phyloP scores from a whole-genome alignment of 2,797 vertebrate genomes.

The Siniperca obscura region DNA sequence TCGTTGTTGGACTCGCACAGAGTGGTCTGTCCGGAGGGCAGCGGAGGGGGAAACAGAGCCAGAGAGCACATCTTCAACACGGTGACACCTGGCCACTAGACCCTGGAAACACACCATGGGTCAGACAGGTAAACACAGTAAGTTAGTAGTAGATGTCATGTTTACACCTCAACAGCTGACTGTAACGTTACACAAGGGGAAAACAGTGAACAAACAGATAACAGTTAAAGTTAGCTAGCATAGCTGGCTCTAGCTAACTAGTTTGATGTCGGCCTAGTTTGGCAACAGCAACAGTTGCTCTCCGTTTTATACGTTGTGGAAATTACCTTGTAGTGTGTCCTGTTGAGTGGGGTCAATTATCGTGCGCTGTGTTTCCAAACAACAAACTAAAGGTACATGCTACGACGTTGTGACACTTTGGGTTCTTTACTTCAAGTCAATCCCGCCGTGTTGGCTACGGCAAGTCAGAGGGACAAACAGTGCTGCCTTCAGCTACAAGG shows the following conservation, averaged over 20 bases:
- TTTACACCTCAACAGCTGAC: not conserved
- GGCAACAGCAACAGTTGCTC: not conserved
- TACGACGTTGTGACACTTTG: slow-evolving; percentile 5
- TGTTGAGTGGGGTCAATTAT: not conserved
- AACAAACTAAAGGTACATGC: not conserved
- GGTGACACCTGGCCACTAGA: not conserved
- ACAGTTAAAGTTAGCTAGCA: slow-evolving; percentile 15
- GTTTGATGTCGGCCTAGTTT: not conserved
- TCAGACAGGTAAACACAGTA: not conserved
- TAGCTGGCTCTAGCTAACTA: not conserved
- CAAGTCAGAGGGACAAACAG: slow-evolving; percentile 48
- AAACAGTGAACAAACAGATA: not conserved
- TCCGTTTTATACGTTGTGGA: fast-evolving
- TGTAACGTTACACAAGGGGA: not conserved
- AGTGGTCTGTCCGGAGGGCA: slow-evolving; percentile 84
- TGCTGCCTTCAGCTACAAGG: not conserved
- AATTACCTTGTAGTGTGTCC: slow-evolving; percentile 29
- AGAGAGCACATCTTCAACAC: slow-evolving; percentile 88
- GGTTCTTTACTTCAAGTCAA: slow-evolving; percentile 21
- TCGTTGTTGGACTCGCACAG: slow-evolving; percentile 92
- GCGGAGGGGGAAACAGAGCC: slow-evolving; percentile 88
- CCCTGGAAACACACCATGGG: slow-evolving; percentile 30
- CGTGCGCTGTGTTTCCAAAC: not conserved
- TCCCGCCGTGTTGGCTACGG: slow-evolving; percentile 73
- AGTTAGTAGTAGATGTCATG: too few relatives aligned